A percentile compares a stretch with the other conserved stretches of the same genome.
Conservation (phyloP, 2,113 vertebrate genomes). For the Cyphomyrus discorhynchus region DNA sequence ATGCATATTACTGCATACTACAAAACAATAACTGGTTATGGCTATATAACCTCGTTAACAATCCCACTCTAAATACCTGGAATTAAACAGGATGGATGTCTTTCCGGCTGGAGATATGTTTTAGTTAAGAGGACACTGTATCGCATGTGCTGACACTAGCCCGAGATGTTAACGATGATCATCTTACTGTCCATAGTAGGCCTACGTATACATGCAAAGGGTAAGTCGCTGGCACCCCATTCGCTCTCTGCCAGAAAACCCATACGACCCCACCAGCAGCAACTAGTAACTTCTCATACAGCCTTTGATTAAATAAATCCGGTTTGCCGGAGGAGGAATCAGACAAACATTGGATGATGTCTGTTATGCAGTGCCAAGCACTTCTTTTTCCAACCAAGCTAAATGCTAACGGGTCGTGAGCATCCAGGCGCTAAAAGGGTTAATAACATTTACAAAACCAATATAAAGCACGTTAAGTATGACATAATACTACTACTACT, state of each 20-base stretch:
- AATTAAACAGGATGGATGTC: background rate
- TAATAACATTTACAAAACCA: background rate
- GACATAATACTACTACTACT: background rate
- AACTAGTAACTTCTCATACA: background rate
- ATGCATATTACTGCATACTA: background rate
- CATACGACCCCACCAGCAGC: background rate
- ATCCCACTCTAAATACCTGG: background rate
- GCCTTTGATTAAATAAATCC: background rate
- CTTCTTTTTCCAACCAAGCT: background rate
- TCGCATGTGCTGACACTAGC: background rate
- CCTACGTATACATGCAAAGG: background rate
- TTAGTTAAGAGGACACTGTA: background rate
- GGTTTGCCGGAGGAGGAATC: background rate
- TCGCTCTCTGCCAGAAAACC: background rate
- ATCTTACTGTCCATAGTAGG: background rate
- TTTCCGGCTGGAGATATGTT: background rate
- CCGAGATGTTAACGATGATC: background rate
- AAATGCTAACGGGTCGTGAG: background rate
- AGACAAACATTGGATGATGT: background rate
- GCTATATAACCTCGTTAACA: background rate
- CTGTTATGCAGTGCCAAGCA: background rate
- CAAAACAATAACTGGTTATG: background rate
- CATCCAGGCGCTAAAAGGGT: background rate
- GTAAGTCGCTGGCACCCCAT: background rate
- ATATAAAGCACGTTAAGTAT: background rate